A percentile compares a stretch with the other conserved stretches of the same genome.
Conservation (phyloP, 2,113 vertebrate genomes). For the Cyprinodon tularosa region DNA sequence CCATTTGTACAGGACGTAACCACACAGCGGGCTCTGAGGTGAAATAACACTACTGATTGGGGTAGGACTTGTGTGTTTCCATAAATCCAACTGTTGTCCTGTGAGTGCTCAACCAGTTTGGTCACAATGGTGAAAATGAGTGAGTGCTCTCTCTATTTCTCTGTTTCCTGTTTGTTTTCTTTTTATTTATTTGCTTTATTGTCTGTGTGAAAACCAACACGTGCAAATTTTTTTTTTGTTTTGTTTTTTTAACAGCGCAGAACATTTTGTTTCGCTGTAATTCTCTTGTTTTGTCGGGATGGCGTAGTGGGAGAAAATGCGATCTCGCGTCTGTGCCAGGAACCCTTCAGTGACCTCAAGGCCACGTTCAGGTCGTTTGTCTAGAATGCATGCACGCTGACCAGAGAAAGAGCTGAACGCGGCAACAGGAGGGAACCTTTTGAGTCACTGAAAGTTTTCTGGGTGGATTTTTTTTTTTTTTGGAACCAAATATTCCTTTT, state of each 20-base stretch:
- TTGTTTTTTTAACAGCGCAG: constrained; percentile 55
- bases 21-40: constrained; percentile 58
- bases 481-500: constrained; percentile 57
- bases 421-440: constrained; percentile 77
- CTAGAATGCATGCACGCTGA: background rate
- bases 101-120: constrained; percentile 65
- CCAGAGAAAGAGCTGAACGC: constrained; percentile 39
- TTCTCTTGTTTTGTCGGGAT: constrained; percentile 48
- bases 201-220: constrained; percentile 62
- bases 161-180: constrained; percentile 11
- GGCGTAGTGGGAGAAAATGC: constrained; percentile 50
- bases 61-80: constrained; percentile 74
- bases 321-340: constrained; percentile 52
- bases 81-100: constrained; percentile 63
- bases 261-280: constrained; percentile 63
- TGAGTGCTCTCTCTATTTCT: constrained; percentile 60
- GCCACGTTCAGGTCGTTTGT: constrained; percentile 40
- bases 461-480: constrained; percentile 58
- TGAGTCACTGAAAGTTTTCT: constrained; percentile 64
- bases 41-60: constrained; percentile 65
- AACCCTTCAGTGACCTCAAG: constrained; percentile 67
- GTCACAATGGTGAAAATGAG: constrained; percentile 66
- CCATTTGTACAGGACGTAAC: constrained; percentile 49
- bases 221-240: constrained; percentile 28
- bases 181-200: constrained; percentile 61